Conservation (phyloP, 2,113 vertebrate genomes). For the Macaca mulatta region DNA sequence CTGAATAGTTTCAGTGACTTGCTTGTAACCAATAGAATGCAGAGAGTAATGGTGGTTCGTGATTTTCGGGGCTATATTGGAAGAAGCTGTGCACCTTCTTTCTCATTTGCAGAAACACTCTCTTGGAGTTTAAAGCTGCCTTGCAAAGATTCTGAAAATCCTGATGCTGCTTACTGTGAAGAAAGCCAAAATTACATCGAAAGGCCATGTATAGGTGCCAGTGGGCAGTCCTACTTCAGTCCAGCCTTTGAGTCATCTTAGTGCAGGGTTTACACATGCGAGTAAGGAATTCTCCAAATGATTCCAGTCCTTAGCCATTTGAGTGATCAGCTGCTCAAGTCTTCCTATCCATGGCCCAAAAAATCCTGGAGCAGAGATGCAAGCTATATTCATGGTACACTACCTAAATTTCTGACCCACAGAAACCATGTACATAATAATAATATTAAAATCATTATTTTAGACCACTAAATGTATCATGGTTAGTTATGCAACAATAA, state of each 20-base stretch:
- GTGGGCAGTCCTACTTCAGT: not conserved
- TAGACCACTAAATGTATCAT: not conserved
- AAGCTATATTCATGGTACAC: not conserved
- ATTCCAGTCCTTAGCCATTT: not conserved
- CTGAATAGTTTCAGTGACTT: not conserved
- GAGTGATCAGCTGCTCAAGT: not conserved
- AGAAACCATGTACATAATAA: not conserved
- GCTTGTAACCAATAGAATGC: not conserved
- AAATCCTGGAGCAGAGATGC: not conserved
- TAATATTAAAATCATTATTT: not conserved
- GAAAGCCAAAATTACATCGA: not conserved
- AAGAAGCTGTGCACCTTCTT: not conserved
- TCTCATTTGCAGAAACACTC: not conserved
- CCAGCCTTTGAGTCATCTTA: not conserved
- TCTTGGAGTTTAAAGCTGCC: not conserved
- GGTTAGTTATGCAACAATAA: not conserved
- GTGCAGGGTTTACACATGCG: not conserved
- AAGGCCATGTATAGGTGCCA: not conserved
- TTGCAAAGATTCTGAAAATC: not conserved
- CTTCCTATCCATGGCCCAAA: not conserved
- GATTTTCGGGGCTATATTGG: not conserved
- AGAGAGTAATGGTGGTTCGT: not conserved
- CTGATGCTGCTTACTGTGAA: not conserved
- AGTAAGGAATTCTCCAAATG: not conserved
- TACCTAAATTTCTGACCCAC: not conserved